phyloP scores from a whole-genome alignment of 2,888 invertebrate genomes.

The Cheilosia vernalis region DNA sequence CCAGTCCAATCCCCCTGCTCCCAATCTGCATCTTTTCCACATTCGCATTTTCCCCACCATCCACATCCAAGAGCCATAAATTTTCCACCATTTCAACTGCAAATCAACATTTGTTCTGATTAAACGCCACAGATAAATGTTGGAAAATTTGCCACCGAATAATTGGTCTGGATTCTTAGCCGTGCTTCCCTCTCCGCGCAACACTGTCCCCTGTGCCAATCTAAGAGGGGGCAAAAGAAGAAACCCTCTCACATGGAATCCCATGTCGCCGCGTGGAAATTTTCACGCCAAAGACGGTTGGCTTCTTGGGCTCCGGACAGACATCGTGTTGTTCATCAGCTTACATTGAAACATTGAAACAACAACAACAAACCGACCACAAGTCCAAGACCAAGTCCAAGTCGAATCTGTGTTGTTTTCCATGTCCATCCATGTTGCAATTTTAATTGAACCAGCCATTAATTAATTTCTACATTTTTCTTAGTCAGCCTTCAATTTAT shows the following conservation, averaged over 20 bases:
- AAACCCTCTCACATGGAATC: background rate
- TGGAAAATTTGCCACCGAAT: conserved; percentile 76
- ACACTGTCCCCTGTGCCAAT: background rate
- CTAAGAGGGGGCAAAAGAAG: background rate
- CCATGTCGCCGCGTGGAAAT: conserved; percentile 35
- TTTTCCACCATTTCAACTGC: conserved; percentile 36
- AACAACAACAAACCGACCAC: conserved; percentile 31
- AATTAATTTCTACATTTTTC: conserved; percentile 81
- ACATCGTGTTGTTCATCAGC: conserved; percentile 69
- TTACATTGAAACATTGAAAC: conserved; percentile 52
- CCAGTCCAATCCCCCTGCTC: too few species aligned
- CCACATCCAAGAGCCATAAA: conserved; percentile 8
- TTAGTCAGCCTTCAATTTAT: conserved; percentile 72
- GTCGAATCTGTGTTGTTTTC: conserved; percentile 67
- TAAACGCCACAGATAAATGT: conserved; percentile 49
- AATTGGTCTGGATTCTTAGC: conserved; percentile 81
- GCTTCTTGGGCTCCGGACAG: conserved; percentile 17
- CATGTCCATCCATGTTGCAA: conserved; percentile 82
- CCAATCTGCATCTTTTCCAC: background rate
- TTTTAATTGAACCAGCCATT: conserved; percentile 83
- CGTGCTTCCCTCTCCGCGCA: conserved; percentile 39
- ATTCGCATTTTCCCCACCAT: background rate
- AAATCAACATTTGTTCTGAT: conserved; percentile 59
- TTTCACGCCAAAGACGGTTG: conserved; percentile 46
- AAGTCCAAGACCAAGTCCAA: conserved; percentile 1